A percentile compares a stretch with the other conserved stretches of the same genome.
phyloP scores from a whole-genome alignment of 2,797 vertebrate species.

The Eremophila alpestris region DNA sequence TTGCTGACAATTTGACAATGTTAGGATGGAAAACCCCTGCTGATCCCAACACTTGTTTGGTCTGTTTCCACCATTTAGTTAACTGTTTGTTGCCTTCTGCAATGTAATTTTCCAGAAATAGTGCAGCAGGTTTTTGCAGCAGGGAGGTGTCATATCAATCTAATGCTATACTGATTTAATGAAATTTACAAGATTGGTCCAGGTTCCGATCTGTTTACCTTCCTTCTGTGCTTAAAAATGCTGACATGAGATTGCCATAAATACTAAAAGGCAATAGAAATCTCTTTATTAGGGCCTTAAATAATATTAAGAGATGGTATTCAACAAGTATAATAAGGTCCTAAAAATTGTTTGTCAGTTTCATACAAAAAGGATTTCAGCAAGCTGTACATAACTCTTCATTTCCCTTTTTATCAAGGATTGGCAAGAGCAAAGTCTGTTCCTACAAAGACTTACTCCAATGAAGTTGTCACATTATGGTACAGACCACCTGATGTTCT shows the following conservation, averaged over 20 bases:
- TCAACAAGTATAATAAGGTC: not conserved
- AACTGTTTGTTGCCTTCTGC: not conserved
- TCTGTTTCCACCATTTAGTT: not conserved
- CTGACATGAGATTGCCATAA: not conserved
- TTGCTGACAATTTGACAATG: not conserved
- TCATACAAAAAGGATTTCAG: not conserved
- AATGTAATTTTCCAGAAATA: not conserved
- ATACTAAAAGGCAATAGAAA: not conserved
- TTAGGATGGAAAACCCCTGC: not conserved
- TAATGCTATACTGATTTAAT: not conserved
- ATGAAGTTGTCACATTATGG: slow-evolving; percentile 96
- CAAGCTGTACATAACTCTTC: not conserved
- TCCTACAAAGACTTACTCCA: slow-evolving; percentile 96
- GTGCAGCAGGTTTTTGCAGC: not conserved
- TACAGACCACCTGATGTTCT: slow-evolving; percentile 95
- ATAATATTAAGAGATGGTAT: not conserved
- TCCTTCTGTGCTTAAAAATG: not conserved
- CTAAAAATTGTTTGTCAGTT: not conserved
- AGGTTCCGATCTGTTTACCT: not conserved
- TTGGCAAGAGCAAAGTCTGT: slow-evolving; percentile 93
- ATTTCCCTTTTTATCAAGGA: slow-evolving; percentile 72
- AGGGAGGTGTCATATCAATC: not conserved
- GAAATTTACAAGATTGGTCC: not conserved
- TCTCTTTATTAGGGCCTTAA: not conserved
- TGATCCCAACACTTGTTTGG: not conserved